Conservation (phyloP, 37 sponge, comb jelly and placozoan genomes). For the Mnemiopsis leidyi region DNA sequence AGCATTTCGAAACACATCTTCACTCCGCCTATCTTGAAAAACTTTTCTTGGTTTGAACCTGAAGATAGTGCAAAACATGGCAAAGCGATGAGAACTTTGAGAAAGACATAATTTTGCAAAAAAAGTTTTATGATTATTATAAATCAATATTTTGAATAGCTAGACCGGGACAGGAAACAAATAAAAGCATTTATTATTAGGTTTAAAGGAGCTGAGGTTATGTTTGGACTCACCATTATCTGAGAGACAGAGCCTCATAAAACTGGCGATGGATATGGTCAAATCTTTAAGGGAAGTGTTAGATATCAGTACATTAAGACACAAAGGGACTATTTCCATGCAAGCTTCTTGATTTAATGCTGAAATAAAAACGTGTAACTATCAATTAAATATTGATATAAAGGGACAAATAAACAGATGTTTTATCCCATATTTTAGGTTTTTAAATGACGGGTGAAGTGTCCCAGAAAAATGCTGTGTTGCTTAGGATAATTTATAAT, state of each 20-base stretch:
- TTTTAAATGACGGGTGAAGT: too few relatives aligned
- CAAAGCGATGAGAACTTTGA: neutral
- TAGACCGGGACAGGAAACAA: too few relatives aligned
- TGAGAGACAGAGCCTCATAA: constrained; percentile 20
- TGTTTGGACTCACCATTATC: constrained; percentile 11
- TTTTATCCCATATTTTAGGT: too few relatives aligned
- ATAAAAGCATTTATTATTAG: too few relatives aligned
- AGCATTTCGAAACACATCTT: neutral
- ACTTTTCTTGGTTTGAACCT: constrained; percentile 16
- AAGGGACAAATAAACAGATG: too few relatives aligned
- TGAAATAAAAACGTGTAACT: too few relatives aligned
- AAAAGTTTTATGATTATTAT: too few relatives aligned
- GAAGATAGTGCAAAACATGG: neutral
- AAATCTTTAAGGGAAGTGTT: neutral
- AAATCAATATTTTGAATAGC: neutral
- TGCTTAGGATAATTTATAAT: too few relatives aligned
- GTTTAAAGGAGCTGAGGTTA: too few relatives aligned
- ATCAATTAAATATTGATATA: too few relatives aligned
- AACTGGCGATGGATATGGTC: neutral
- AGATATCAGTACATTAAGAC: neutral
- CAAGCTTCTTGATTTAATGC: constrained; percentile 4
- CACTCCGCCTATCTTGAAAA: neutral
- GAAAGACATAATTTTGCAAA: too few relatives aligned
- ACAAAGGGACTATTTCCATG: constrained; percentile 19
- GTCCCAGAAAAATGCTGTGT: too few relatives aligned